Evolutionary conservation across 2,888 invertebrate species (phyloP).

Genomic region (Lasioglossum calceatum): DNA sequence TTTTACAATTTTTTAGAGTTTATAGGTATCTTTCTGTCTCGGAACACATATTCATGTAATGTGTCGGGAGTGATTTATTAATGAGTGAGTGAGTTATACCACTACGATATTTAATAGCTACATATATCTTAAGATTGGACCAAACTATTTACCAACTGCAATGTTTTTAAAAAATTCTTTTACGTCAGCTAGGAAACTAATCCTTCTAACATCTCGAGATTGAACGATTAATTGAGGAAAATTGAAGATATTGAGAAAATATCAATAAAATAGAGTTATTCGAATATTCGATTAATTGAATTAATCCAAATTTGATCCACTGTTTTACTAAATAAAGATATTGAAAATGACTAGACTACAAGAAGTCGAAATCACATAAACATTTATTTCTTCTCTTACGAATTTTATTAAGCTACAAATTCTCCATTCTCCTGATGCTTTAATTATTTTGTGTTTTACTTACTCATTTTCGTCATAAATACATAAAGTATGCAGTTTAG

Average conservation of each 20-base stretch:
- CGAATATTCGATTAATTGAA: background rate
- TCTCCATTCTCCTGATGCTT: too few species aligned
- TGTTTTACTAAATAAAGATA: background rate
- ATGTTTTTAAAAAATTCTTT: too few species aligned
- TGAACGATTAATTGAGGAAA: background rate
- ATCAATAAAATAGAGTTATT: background rate
- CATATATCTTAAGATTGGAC: too few species aligned
- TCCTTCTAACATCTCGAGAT: background rate
- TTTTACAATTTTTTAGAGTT: background rate
- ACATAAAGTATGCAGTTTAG: background rate
- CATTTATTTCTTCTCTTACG: background rate
- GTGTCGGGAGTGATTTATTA: background rate
- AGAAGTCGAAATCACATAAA: background rate
- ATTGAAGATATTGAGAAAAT: background rate
- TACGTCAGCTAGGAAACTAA: too few species aligned
- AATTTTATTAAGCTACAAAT: background rate
- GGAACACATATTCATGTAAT: background rate
- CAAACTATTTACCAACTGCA: too few species aligned
- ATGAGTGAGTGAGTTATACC: too few species aligned
- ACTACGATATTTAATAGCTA: background rate
- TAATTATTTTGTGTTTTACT: background rate
- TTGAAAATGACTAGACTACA: background rate
- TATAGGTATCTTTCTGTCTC: background rate
- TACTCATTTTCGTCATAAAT: too few species aligned
- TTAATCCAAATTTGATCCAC: background rate